Conservation (phyloP, 2,888 invertebrate genomes). For the Trachelus iudaicus region DNA sequence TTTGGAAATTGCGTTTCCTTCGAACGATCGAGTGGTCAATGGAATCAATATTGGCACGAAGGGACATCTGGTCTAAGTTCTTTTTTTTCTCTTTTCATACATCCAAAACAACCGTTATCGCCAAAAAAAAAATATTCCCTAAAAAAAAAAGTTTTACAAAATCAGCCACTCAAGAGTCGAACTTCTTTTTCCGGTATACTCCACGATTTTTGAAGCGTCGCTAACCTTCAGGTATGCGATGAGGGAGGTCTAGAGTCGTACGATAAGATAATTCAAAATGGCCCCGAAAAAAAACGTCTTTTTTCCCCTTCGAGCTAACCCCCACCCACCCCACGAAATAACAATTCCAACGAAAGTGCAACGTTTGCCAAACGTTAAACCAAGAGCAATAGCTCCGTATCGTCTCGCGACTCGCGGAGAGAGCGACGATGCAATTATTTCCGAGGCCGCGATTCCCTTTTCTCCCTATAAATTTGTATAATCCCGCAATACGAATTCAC, state of each 20-base stretch:
- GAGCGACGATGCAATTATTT: not conserved
- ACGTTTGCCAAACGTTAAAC: not conserved
- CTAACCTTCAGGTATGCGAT: not conserved
- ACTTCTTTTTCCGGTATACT: not conserved
- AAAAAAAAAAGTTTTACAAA: not conserved
- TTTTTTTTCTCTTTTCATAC: not conserved
- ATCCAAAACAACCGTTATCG: not conserved
- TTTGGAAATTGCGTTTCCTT: not conserved
- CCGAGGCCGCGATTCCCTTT: not conserved
- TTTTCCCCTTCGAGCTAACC: no score
- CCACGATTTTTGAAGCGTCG: not conserved
- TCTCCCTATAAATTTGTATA: not conserved
- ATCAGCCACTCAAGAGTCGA: not conserved
- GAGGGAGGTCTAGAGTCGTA: not conserved
- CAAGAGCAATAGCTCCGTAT: not conserved
- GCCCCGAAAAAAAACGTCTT: not conserved
- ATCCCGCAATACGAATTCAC: not conserved
- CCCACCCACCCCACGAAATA: fast-evolving
- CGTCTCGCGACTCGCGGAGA: not conserved
- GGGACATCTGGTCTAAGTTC: not conserved
- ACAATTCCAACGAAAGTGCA: not conserved
- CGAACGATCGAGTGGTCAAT: not conserved
- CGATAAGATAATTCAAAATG: not conserved
- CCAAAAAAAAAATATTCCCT: not conserved
- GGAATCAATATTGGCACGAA: not conserved